Conservation (phyloP, 2,888 invertebrate species). For the Pandemis cinnamomeana region DNA sequence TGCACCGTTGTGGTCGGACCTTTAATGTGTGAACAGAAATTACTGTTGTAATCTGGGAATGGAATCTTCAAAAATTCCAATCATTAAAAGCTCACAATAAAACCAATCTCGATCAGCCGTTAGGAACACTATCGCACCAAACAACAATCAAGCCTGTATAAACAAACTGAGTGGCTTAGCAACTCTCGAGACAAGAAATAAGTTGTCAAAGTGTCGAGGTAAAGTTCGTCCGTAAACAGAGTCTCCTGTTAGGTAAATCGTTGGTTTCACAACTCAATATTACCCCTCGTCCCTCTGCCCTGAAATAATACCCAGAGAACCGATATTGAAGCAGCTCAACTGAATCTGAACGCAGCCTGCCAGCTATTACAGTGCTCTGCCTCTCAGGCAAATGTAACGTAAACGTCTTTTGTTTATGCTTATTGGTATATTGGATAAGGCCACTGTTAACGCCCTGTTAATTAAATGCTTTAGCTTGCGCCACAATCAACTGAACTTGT, state of each 20-base stretch:
- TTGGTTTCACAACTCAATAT: constrained; percentile 82
- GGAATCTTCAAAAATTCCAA: constrained; percentile 44
- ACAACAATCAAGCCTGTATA: constrained; percentile 72
- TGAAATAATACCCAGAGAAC: constrained; percentile 78
- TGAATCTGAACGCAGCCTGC: constrained; percentile 71
- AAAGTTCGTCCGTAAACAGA: constrained; percentile 79
- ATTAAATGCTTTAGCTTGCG: constrained; percentile 51
- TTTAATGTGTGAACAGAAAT: too few relatives aligned
- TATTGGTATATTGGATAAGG: constrained; percentile 58
- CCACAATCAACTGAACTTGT: constrained; percentile 42
- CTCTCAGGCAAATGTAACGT: constrained; percentile 69
- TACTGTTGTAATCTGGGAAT: constrained; percentile 29
- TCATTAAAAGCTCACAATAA: constrained; percentile 3
- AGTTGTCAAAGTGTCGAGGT: constrained; percentile 82
- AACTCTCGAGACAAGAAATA: constrained; percentile 81
- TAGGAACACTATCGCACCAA: constrained; percentile 57
- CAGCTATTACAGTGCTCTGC: constrained; percentile 63
- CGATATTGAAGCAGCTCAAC: constrained; percentile 75
- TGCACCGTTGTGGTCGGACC: too few relatives aligned
- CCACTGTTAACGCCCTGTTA: constrained; percentile 50
- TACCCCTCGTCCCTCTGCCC: constrained; percentile 65
- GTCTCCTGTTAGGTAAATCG: constrained; percentile 80
- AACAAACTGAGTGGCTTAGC: constrained; percentile 76
- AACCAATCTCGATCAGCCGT: constrained; percentile 44
- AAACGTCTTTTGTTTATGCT: constrained; percentile 74